Base-by-base conservation (phyloP, 2,113 vertebrate species). In the Asarcornis scutulata region DNA sequence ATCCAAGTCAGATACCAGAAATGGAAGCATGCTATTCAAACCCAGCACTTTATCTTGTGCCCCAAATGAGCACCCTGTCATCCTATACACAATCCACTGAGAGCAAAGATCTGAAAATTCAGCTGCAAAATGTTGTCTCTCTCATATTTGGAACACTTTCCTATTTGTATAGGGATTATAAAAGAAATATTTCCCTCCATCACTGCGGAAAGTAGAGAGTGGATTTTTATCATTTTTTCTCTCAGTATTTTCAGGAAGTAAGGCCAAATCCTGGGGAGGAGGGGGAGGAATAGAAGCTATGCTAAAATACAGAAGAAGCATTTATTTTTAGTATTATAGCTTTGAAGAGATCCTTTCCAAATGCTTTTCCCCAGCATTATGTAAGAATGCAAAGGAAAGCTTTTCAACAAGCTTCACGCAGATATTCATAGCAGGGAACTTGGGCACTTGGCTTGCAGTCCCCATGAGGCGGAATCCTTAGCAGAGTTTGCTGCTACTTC, bases 301-400 rank as follows among this genome's bases (percentile, higher is more conserved):
- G 13, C 34, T 44, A 46, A 46, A 83, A 71, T 15, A 73, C 11
- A 76, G 29, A 73, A 81, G 44, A 86, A 1, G 32, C 0, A 1
- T 10, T 38, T 4, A 2, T 6, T 85, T 53, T 4, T 29, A 32
- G 3, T 21, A 22, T 3, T 69, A 3, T 4, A 8, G 8, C 17
- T 50, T 20, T 29, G 25, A 75, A 75, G 80, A 79, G 2, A 9
- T 27, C 44, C 89, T 76, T 94, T 79, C 25, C 27, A 58, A 85
- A 22, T 0, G 4, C 2, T 40, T 92, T 63, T 34, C 2, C 13
- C 6, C 21, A 40, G 36, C 0, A 38, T 74, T 78, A 10, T 3
- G 5, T 1, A 67, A 50, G 18, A 67, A 32, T 27, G 15, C 23
- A 81, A 38, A 87, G n/a, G 7, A 63, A 78, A 64, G 8, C 27